These are phyloP conservation scores for Ophioninae sp. DNA, from an alignment of 2,888 invertebrate species.

Conservation along the genomic window DNA sequence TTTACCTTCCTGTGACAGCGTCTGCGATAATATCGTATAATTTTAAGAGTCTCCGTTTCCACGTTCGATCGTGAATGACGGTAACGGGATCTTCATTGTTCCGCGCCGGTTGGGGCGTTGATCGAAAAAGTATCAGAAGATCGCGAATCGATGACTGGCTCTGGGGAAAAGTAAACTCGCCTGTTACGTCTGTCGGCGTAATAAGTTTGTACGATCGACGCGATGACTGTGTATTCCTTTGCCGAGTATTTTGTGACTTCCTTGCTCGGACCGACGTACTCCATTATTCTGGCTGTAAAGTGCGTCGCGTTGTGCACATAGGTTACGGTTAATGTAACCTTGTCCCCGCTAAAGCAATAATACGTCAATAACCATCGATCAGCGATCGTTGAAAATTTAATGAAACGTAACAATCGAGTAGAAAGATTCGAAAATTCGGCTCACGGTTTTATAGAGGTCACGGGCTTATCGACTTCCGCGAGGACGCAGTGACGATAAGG, in stretches of 20 bases:
- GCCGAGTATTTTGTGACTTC: conserved; percentile 65
- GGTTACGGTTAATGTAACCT: conserved; percentile 69
- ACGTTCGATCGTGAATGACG: neutral
- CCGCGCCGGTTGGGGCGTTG: no score
- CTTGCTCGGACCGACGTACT: conserved; percentile 76
- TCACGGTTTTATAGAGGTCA: conserved; percentile 80
- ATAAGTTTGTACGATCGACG: conserved; percentile 69
- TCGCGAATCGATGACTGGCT: no score
- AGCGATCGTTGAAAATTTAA: neutral
- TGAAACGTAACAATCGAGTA: neutral
- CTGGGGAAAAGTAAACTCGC: conserved; percentile 51
- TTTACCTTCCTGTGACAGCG: conserved; percentile 70
- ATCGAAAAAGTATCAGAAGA: no score
- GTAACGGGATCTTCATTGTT: neutral
- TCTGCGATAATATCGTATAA: conserved; percentile 53
- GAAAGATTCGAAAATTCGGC: conserved; percentile 22
- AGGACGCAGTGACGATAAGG: conserved; percentile 84
- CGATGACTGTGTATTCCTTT: conserved; percentile 67
- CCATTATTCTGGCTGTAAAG: conserved; percentile 84
- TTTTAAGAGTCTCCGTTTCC: neutral
- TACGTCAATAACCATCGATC: conserved; percentile 52
- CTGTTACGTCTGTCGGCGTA: conserved; percentile 71
- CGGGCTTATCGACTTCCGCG: conserved; percentile 82
- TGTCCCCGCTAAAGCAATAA: conserved; percentile 70
- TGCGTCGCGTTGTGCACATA: conserved; percentile 84